These are phyloP conservation scores for Drosophila meridionalis DNA, from an alignment of 2,888 invertebrate species.

Conservation along the genomic window DNA sequence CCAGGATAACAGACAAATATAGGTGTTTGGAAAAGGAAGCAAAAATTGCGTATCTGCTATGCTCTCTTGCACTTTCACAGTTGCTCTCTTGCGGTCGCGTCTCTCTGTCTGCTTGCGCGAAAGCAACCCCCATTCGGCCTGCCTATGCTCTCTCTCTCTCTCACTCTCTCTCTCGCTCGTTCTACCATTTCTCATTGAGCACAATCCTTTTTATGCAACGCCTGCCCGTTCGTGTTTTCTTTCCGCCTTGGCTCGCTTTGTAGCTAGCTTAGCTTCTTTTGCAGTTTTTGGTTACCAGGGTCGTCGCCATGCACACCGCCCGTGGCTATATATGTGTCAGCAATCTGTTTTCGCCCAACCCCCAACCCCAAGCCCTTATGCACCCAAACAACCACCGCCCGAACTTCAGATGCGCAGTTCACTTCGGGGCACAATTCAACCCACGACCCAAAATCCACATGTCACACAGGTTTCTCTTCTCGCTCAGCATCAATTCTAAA, in stretches of 20 bases:
- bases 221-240: constrained; percentile 13
- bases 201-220: constrained; percentile 36
- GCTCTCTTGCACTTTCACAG: constrained; percentile 30
- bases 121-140: constrained; percentile 33
- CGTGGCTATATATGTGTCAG: constrained; percentile 67
- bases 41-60: constrained; percentile 41
- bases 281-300: constrained; percentile 67
- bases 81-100: constrained; percentile 23
- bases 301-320: constrained; percentile 47
- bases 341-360: constrained; percentile 21
- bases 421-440: constrained; percentile 37
- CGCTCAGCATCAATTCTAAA: constrained; percentile 25
- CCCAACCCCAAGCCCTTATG: constrained; percentile 13
- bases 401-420: constrained; percentile 40
- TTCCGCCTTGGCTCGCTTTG: background rate
- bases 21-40: constrained; percentile 27
- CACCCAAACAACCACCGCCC: constrained; percentile 45
- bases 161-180: background rate
- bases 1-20: constrained; percentile 41
- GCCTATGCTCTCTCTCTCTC: constrained; percentile 20
- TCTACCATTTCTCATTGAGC: constrained; percentile 18
- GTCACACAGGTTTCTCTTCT: constrained; percentile 36
- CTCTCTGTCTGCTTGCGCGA: constrained; percentile 9
- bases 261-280: constrained; percentile 25
- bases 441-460: constrained; percentile 44